Base-by-base conservation (phyloP, 1,140 invertebrate species). In the Heliconius nattereri region DNA sequence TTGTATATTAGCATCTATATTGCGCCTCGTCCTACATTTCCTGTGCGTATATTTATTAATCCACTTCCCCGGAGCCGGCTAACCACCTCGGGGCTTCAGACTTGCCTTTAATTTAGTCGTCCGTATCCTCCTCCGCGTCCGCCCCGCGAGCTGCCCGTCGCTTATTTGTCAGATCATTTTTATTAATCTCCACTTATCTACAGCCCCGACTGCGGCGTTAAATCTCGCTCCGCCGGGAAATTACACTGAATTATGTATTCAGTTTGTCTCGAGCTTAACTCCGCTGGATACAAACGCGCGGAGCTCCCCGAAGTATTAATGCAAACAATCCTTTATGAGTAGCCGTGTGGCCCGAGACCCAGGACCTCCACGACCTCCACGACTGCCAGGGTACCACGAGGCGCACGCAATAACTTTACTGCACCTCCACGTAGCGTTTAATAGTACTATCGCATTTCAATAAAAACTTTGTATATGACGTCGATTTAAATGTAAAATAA, bases 151-250 rank as follows among this genome's bases (percentile, higher is more conserved):
- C 79, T 73, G 60, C 73, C 74, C 75, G 79, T 81, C 73, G 60
- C 72, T 72, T 78, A 81, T 81, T 72, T 72, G 80, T 78, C 73
- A 49, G 73, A 81, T 79, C 73, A 75, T 78, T 78, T 81, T 81
- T 81, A 81, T 78, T 81, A 81, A 81, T 81, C 76, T 78, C 76
- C 45, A 73, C 73, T 81, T 81, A 81, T 75, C 75, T 81, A 81
- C 37, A 45, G 57, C 52, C 71, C 73, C 23, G 71, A 70, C 49
- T n/a, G 71, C 23, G 71, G 72, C 66, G 37, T 77, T 77, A 77
- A 80, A 80, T 80, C 79, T 76, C 75, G 71, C 49, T 73, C 75
- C 79, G 54, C 75, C 76, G 75, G 71, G 71, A 80, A 80, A 77
- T 81, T 81, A 81, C 57, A 77, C 71, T 75, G 79, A 81, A 81